A percentile compares a stretch with the other conserved stretches of the same genome.
Conservation (phyloP, 2,113 vertebrate genomes). For the Leptobrachium ailaonicum region DNA sequence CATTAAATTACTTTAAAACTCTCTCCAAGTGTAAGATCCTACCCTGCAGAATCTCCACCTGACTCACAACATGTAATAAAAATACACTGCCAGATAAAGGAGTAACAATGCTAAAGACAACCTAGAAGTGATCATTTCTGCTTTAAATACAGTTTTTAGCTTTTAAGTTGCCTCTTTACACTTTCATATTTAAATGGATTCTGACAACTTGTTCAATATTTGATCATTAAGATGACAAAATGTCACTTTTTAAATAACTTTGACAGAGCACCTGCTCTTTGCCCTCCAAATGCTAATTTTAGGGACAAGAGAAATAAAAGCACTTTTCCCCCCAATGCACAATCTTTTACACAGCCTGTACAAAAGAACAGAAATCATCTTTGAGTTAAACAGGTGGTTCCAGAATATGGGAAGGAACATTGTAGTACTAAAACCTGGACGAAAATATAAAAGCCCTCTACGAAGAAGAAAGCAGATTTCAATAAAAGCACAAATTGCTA, state of each 20-base stretch:
- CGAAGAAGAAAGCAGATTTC: background rate
- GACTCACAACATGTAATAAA: slow-evolving; percentile 55
- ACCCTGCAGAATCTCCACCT: slow-evolving; percentile 73
- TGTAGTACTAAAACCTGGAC: background rate
- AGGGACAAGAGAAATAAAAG: background rate
- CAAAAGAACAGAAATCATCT: slow-evolving; percentile 1
- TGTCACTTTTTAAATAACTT: background rate
- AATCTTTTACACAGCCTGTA: slow-evolving; percentile 1
- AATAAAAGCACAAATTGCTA: no score
- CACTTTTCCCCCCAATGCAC: background rate
- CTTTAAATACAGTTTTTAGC: slow-evolving; percentile 9
- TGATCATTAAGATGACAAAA: background rate
- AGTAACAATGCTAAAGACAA: slow-evolving; percentile 19
- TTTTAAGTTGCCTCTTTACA: background rate
- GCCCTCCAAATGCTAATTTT: background rate
- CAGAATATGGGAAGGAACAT: background rate
- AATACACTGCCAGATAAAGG: slow-evolving; percentile 34
- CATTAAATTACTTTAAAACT: slow-evolving; percentile 59
- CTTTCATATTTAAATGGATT: background rate
- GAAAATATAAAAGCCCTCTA: background rate
- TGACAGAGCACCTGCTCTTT: background rate
- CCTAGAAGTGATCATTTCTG: slow-evolving; percentile 7
- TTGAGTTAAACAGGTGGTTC: slow-evolving; percentile 7
- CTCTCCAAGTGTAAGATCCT: slow-evolving; percentile 66
- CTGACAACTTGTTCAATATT: background rate